Evolutionary conservation across 2,113 vertebrate genomes (phyloP).

Genomic region (Leptocoma aspasia): DNA sequence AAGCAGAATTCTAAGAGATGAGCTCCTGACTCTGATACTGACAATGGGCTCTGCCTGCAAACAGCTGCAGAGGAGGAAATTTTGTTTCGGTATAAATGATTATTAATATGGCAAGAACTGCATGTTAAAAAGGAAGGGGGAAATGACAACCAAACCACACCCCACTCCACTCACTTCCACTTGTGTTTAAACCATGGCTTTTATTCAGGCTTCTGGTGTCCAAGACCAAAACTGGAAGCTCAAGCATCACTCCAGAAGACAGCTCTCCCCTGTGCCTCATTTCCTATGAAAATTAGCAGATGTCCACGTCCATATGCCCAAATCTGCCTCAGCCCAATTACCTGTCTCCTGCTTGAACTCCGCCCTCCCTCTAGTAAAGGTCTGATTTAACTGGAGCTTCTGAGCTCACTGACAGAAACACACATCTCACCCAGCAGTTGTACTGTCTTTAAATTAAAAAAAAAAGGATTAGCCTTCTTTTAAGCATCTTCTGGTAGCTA

Average conservation of each 20-base stretch:
- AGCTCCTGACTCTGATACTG: background rate
- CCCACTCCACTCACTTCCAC: background rate
- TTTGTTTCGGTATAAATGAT: background rate
- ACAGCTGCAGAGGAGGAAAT: background rate
- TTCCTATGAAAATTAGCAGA: background rate
- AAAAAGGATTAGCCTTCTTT: background rate
- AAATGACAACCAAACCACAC: rapidly evolving
- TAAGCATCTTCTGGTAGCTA: background rate
- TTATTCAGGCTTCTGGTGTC: background rate
- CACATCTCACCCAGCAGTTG: background rate
- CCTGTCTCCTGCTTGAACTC: background rate
- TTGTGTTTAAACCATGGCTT: background rate
- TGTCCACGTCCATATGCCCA: background rate
- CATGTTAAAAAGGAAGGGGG: rapidly evolving
- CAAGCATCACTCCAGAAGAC: background rate
- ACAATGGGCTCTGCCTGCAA: background rate
- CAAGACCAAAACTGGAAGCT: background rate
- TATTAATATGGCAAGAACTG: background rate
- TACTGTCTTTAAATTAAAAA: background rate
- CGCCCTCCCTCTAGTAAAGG: background rate
- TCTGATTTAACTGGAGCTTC: background rate
- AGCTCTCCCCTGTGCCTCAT: background rate
- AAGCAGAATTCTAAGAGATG: background rate
- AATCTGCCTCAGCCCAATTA: background rate
- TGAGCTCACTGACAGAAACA: background rate